These are phyloP conservation scores for Nowickia ferox DNA, from an alignment of 2,888 invertebrate species.

Conservation along the genomic window DNA sequence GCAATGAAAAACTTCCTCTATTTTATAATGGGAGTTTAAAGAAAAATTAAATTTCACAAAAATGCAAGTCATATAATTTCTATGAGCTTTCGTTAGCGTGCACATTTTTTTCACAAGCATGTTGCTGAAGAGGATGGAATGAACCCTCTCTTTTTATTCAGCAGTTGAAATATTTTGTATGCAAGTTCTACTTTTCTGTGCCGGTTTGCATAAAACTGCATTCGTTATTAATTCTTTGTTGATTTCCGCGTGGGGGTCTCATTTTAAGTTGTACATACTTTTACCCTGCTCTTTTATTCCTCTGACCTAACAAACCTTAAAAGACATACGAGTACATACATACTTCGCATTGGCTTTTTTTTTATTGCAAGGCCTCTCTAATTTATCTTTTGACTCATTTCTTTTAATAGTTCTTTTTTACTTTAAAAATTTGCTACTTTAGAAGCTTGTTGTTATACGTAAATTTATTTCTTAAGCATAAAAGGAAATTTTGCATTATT, in stretches of 20 bases:
- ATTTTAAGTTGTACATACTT: slow-evolving; percentile 22
- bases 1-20: too few relatives aligned
- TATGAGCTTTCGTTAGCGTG: neutral
- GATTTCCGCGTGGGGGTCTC: slow-evolving; percentile 71
- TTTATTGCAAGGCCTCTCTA: slow-evolving; percentile 50
- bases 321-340: neutral
- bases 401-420: slow-evolving; percentile 38
- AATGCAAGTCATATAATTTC: neutral
- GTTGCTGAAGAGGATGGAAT: neutral
- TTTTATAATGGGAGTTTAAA: too few relatives aligned
- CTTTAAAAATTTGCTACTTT: slow-evolving; percentile 54
- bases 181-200: slow-evolving; percentile 40
- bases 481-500: slow-evolving; percentile 70
- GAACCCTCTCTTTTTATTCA: slow-evolving; percentile 15
- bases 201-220: slow-evolving; percentile 42
- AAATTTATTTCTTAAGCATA: slow-evolving; percentile 18
- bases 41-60: too few relatives aligned
- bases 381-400: slow-evolving; percentile 59
- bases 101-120: neutral
- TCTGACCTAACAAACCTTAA: neutral
- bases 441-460: slow-evolving; percentile 27
- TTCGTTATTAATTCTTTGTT: slow-evolving; percentile 63
- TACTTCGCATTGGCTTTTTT: neutral
- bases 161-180: slow-evolving; percentile 23
- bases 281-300: neutral